Evolutionary conservation across 2,113 vertebrate species (phyloP).

Genomic region (Caloenas nicobarica): DNA sequence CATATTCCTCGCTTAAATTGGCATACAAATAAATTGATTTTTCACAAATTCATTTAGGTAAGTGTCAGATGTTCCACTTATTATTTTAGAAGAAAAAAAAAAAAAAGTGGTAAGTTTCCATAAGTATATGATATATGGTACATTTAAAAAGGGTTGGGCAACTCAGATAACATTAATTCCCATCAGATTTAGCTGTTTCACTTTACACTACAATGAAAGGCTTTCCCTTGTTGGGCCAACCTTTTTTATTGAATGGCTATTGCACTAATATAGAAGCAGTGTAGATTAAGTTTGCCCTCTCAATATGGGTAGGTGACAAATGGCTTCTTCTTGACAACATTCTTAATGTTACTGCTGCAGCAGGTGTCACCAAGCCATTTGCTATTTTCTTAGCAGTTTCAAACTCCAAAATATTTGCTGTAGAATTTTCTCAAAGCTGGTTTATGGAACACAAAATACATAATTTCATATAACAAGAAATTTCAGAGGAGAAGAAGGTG

Average conservation of each 20-base stretch:
- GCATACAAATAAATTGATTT: background rate
- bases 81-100: background rate
- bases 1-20: background rate
- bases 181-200: background rate
- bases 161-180: background rate
- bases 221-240: background rate
- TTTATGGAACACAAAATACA: background rate
- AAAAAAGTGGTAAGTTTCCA: background rate
- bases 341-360: background rate
- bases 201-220: background rate
- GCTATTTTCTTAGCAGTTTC: background rate
- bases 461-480: background rate
- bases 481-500: background rate
- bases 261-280: background rate
- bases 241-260: background rate
- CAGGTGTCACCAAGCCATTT: background rate
- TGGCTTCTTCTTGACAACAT: background rate
- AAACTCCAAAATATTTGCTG: slow-evolving; percentile 2
- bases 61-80: background rate
- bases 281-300: background rate
- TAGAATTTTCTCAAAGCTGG: background rate
- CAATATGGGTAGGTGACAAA: background rate
- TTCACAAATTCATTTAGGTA: background rate
- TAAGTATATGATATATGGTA: accelerated
- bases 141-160: background rate